Evolutionary conservation across 2,797 vertebrate species (phyloP).

Genomic region (Chromobotia macracanthus): DNA sequence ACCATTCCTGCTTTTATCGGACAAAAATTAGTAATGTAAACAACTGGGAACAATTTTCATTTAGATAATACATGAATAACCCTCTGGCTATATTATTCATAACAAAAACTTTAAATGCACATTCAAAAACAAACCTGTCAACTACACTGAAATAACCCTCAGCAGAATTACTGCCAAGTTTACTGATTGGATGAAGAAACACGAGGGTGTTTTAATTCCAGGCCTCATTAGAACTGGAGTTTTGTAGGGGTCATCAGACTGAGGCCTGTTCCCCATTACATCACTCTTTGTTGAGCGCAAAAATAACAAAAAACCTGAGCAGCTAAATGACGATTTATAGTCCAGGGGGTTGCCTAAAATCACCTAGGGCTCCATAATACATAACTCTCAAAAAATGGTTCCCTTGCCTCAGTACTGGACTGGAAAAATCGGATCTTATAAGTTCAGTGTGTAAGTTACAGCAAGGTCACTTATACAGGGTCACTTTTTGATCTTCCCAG

Average conservation of each 20-base stretch:
- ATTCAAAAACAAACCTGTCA: constrained; percentile 1
- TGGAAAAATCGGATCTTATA: constrained; percentile 31
- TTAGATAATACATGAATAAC: constrained; percentile 6
- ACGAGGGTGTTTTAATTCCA: constrained; percentile 30
- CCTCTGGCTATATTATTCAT: neutral
- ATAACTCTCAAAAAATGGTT: constrained; percentile 49
- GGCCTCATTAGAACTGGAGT: constrained; percentile 28
- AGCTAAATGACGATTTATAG: constrained; percentile 48
- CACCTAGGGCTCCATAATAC: constrained; percentile 42
- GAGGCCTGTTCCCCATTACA: neutral
- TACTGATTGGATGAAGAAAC: constrained; percentile 3
- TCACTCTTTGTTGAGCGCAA: constrained; percentile 24
- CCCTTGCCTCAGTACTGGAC: constrained; percentile 37
- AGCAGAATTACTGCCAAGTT: neutral
- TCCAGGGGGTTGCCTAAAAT: constrained; percentile 18
- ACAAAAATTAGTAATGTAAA: constrained; percentile 35
- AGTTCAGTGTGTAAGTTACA: constrained; percentile 16
- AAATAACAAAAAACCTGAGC: constrained; percentile 43
- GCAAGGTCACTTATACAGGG: constrained; percentile 20
- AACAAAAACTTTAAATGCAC: constrained; percentile 12
- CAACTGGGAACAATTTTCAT: constrained; percentile 44
- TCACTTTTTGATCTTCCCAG: neutral
- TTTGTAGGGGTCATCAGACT: constrained; percentile 32
- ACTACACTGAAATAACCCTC: constrained; percentile 13
- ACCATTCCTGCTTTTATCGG: constrained; percentile 6